These are phyloP conservation scores for Dendrocopos noguchii DNA, from an alignment of 2,113 vertebrate species.

Conservation along the genomic window DNA sequence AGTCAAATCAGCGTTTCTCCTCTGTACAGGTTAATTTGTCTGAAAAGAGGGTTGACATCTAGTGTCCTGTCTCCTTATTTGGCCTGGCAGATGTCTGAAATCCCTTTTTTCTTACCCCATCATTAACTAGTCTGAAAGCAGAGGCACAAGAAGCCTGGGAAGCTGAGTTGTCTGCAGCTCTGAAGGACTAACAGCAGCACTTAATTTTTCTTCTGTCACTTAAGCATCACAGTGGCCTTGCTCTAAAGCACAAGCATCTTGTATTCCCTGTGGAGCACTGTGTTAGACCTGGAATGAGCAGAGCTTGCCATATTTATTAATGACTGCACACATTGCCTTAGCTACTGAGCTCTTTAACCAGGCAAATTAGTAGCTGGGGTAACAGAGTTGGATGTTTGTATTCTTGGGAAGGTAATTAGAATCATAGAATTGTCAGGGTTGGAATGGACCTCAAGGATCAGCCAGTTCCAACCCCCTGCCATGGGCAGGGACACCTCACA, in stretches of 20 bases:
- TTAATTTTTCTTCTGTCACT: not conserved
- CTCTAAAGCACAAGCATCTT: not conserved
- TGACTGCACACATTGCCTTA: not conserved
- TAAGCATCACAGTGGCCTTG: not conserved
- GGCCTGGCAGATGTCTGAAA: not conserved
- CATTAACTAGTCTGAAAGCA: not conserved
- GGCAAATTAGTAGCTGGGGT: conserved; percentile 34
- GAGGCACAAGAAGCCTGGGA: not conserved
- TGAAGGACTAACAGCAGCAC: not conserved
- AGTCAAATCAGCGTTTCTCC: not conserved
- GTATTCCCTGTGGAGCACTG: not conserved
- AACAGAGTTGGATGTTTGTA: conserved; percentile 5
- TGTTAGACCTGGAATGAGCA: not conserved
- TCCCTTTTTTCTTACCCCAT: not conserved
- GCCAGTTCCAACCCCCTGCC: too few relatives aligned
- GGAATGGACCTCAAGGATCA: too few relatives aligned
- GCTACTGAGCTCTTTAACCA: conserved; percentile 8
- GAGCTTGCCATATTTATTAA: conserved; percentile 25
- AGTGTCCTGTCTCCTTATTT: not conserved
- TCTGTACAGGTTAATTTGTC: not conserved
- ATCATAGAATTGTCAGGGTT: too few relatives aligned
- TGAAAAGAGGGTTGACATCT: not conserved
- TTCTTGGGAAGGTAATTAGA: conserved; percentile 30
- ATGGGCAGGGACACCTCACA: too few relatives aligned
- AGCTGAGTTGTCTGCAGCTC: not conserved